phyloP scores from a whole-genome alignment of 2,113 vertebrate species.

The Rana temporaria region DNA sequence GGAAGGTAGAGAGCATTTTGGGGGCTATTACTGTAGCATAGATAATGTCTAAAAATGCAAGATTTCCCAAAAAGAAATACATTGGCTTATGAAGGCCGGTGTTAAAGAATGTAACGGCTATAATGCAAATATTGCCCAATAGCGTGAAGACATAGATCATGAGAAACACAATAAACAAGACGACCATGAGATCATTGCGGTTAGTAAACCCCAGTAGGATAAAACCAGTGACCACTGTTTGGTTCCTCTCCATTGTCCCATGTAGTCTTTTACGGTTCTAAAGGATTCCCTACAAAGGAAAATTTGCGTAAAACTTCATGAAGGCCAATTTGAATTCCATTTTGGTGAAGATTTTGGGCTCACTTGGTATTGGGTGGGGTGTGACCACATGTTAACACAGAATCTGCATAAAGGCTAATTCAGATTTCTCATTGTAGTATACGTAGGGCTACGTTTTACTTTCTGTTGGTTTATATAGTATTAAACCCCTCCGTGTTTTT shows the following conservation, averaged over 20 bases:
- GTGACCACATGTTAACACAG: no score
- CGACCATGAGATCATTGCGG: neutral
- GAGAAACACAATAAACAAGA: neutral
- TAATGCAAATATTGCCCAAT: constrained; percentile 1
- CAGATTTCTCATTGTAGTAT: no score
- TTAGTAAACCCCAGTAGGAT: neutral
- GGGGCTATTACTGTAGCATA: constrained; percentile 19
- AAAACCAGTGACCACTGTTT: neutral
- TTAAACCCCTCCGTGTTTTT: no score
- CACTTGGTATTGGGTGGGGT: no score
- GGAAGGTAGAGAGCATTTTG: constrained; percentile 3
- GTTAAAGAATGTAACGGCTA: neutral
- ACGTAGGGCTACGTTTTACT: no score
- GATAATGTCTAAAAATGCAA: neutral
- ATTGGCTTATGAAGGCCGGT: constrained; percentile 1
- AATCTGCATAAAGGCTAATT: no score
- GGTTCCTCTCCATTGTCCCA: neutral
- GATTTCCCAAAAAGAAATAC: constrained; percentile 26
- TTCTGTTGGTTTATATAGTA: no score
- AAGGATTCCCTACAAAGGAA: no score
- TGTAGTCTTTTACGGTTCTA: no score
- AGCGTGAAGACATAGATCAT: constrained; percentile 10
- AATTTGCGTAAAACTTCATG: no score
- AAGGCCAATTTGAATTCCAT: no score
- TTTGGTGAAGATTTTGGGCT: no score